phyloP scores from a whole-genome alignment of 2,888 invertebrate species.

The Drosophila ezoana region DNA sequence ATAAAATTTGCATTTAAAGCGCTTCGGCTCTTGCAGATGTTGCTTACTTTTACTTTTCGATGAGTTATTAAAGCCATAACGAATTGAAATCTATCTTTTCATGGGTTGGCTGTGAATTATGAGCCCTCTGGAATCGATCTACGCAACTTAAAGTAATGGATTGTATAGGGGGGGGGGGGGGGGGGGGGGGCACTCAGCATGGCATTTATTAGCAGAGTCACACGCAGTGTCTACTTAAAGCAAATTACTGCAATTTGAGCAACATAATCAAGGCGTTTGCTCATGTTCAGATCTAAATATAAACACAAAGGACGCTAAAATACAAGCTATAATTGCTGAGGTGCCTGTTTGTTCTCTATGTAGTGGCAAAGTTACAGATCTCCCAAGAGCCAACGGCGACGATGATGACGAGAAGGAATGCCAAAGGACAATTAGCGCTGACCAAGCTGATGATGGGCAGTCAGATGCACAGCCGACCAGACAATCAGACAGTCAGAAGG shows the following conservation, averaged over 20 bases:
- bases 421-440: conserved; percentile 75
- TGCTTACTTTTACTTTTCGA: conserved; percentile 69
- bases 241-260: conserved; percentile 75
- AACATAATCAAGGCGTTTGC: conserved; percentile 69
- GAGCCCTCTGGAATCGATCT: conserved; percentile 11
- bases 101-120: conserved; percentile 27
- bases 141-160: conserved; percentile 3
- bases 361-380: conserved; percentile 45
- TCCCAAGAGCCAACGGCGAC: conserved; percentile 34
- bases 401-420: conserved; percentile 71
- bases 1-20: conserved; percentile 72
- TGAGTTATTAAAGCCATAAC: conserved; percentile 42
- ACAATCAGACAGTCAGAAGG: neutral
- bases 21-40: conserved; percentile 36
- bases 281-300: conserved; percentile 64
- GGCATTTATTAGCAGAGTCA: conserved; percentile 22
- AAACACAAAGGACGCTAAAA: conserved; percentile 73
- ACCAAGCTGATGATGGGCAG: conserved; percentile 49
- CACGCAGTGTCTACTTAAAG: conserved; percentile 59
- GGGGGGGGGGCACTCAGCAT: neutral
- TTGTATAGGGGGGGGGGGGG: conserved; percentile 10
- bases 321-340: conserved; percentile 71
- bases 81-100: conserved; percentile 30
- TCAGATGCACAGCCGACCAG: conserved; percentile 18
- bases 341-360: conserved; percentile 20